Conservation (phyloP, 2,113 vertebrate species). For the Epinephelus fuscoguttatus region DNA sequence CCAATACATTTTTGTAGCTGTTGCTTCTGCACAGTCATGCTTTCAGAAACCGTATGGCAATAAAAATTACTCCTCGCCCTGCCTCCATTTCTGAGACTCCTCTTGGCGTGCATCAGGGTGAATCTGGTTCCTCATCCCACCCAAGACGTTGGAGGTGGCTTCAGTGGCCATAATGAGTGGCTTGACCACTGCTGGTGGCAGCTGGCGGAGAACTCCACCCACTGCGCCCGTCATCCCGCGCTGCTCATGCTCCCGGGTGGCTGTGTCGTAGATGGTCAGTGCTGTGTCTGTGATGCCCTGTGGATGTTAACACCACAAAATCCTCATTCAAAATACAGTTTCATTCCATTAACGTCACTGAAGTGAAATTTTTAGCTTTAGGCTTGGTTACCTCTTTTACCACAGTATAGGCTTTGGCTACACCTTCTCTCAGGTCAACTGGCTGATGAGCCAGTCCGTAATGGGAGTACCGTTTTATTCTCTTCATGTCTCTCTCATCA, state of each 20-base stretch:
- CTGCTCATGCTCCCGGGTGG: conserved; percentile 96
- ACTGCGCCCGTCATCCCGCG: conserved; percentile 96
- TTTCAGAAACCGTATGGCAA: conserved; percentile 26
- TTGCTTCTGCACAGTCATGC: conserved; percentile 28
- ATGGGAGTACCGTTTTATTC: conserved; percentile 89
- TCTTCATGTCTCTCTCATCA: conserved; percentile 89
- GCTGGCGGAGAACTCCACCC: conserved; percentile 96
- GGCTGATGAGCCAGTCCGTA: conserved; percentile 94
- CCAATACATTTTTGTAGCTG: conserved; percentile 16
- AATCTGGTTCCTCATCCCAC: conserved; percentile 99
- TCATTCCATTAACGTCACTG: background rate
- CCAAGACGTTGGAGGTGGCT: conserved; percentile 96
- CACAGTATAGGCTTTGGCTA: conserved; percentile 97
- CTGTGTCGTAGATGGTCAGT: conserved; percentile 96
- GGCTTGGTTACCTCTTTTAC: conserved; percentile 92
- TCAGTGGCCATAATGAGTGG: conserved; percentile 97
- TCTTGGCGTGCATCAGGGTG: conserved; percentile 96
- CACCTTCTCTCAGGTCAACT: conserved; percentile 95
- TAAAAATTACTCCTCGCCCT: conserved; percentile 87
- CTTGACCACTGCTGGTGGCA: conserved; percentile 95
- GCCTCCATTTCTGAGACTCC: conserved; percentile 98
- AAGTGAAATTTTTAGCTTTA: background rate
- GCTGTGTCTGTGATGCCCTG: conserved; percentile 97
- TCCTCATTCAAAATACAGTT: background rate
- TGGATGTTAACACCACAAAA: background rate